Base-by-base conservation (phyloP, 2,888 invertebrate species). In the Lordiphosa andalusiaca region DNA sequence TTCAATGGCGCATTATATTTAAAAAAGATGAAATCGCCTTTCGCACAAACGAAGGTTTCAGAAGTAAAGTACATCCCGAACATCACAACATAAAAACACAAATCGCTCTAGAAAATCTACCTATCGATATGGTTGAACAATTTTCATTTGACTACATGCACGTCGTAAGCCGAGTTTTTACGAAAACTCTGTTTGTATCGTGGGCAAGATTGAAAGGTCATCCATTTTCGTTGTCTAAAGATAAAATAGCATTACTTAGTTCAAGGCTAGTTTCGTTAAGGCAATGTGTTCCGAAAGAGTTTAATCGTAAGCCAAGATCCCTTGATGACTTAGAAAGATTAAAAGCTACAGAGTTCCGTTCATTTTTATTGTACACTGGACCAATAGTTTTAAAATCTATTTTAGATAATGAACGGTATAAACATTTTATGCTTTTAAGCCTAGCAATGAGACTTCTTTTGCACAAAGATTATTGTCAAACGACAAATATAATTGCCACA, bases 1-100 rank as follows among this genome's bases (percentile, higher is more conserved):
- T 59, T 13, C 10, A 49, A 21, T 53, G 49, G 21, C 48, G 53
- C n/a, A 38, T 50, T 5, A 30, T 53, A 16, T 59, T 53, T 4
- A 53, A 47, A 48, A 44, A n/a, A 49, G 30, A n/a, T 4, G 7
- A 38, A 6, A 39, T 44, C 30, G 37, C 10, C 13, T 9, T 25
- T 23, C 33, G 49, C 30, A 53, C 50, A 2, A 49, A 59, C 36
- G 21, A 53, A 35, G 42, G 42, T n/a, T 59, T 53, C 6, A 37
- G 49, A 39, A 44, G 44, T n/a, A 25, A 49, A 5, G 2, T 44
- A 5, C 38, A 52, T 13, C 38, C 25, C 5, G 40, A 47, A 25
- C 53, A 58, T 16, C 48, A 47, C 23, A 53, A 53, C 30, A 35
- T 48, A 21, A 21, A 25, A 19, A n/a, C 6, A 9, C n/a, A 16